Base-by-base conservation (phyloP, 1,140 invertebrate species). In the Camponotus pennsylvanicus region DNA sequence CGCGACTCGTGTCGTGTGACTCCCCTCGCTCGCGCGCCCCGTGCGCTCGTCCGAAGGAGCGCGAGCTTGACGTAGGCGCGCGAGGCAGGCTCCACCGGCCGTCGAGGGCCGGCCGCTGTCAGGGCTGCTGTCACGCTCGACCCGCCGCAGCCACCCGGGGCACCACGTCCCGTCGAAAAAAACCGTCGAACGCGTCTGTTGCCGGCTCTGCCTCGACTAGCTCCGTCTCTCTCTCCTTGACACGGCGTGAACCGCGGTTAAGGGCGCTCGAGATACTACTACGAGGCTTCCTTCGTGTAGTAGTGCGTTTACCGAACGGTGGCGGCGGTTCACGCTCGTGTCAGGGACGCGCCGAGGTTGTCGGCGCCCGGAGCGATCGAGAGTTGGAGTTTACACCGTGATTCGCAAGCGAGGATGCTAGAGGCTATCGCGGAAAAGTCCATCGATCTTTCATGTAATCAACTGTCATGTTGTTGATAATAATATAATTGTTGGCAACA, bases 271-370 rank as follows among this genome's bases (percentile, higher is more conserved):
- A 83, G 86, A 76, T 89, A 71, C 76, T 88, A 85, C 88, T 70
- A 71, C 77, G 85, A 89, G 90, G 87, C 86, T 75, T 71, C 37
- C 78, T 27, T 27, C 45, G 70, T 84, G 66, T 73, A 49, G 79
- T 75, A 40, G 49, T 75, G 55, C 89, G 64, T 87, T 89, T 80
- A 71, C 77, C 40, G 88, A 86, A 73, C 87, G 84, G 73, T 85
- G 86, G 86, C 82, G 85, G 89, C 89, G 84, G 70, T 70, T 85
- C 77, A 61, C 42, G 55, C 85, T 82, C 27, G 27, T 27, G 42
- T 59, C 90, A 90, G 70, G 66, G 21, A 9, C 86, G 86, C 45
- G 66, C 37, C n/a, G 5, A 6, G 8, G n/a, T 61, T 5, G 11
- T 18, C 27, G 7, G n/a, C 6, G 37, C 49, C 73, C 27, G 13